phyloP scores from a whole-genome alignment of 2,113 vertebrate genomes.

The Delphinapterus leucas region DNA sequence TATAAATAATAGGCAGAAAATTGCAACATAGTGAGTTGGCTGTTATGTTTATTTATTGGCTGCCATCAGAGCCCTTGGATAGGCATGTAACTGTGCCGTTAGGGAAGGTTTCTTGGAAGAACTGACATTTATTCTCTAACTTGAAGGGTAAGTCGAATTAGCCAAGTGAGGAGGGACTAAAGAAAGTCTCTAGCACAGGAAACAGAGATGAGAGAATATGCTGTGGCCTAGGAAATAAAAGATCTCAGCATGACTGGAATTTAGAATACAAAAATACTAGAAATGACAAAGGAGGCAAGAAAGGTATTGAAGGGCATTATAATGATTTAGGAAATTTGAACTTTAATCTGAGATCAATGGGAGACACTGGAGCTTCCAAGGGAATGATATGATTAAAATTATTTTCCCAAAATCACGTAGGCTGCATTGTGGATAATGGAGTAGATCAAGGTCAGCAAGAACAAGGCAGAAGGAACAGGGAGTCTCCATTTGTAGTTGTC shows the following conservation, averaged over 20 bases:
- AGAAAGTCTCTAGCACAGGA: background rate
- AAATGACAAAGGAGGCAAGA: background rate
- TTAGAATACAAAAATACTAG: background rate
- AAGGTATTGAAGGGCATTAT: background rate
- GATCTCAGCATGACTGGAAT: background rate
- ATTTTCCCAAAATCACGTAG: background rate
- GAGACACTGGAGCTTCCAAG: background rate
- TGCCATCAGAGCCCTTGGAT: background rate
- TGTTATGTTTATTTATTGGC: background rate
- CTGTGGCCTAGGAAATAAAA: background rate
- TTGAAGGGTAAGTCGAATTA: background rate
- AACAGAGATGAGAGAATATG: background rate
- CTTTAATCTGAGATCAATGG: background rate
- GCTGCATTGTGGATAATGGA: background rate
- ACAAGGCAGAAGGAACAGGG: background rate
- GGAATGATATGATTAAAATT: background rate
- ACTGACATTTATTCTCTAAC: background rate
- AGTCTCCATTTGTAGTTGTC: background rate
- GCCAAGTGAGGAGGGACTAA: background rate
- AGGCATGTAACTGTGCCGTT: background rate
- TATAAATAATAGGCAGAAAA: background rate
- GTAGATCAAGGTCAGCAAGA: fast-evolving
- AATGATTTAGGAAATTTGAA: background rate
- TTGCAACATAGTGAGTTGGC: background rate
- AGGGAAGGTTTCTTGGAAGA: background rate